Conservation (phyloP, 2,797 vertebrate genomes). For the Sebastes cheni region DNA sequence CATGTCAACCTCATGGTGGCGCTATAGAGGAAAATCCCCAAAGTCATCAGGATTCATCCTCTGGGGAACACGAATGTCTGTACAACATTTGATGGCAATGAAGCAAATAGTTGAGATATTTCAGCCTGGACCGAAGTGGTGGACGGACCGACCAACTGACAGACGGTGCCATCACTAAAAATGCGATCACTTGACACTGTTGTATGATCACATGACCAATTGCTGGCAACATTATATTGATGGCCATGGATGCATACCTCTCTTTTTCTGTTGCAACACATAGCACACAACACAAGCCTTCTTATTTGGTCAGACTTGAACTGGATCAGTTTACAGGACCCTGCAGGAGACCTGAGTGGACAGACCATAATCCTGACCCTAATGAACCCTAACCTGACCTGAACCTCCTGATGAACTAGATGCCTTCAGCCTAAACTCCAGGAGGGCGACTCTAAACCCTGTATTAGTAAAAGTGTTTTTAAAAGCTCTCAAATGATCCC, state of each 20-base stretch:
- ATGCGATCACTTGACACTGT: background rate
- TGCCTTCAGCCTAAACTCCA: background rate
- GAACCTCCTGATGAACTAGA: background rate
- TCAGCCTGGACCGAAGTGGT: background rate
- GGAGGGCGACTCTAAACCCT: background rate
- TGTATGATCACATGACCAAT: background rate
- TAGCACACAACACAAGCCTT: background rate
- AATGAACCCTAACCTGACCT: constrained; percentile 32
- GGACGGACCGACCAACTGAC: background rate
- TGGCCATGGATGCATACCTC: no score
- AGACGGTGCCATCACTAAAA: background rate
- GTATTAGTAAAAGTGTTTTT: background rate
- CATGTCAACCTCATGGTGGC: no score
- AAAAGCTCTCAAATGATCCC: background rate
- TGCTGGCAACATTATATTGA: background rate
- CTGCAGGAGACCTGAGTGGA: constrained; percentile 7
- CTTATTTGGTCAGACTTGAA: background rate
- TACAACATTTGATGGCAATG: no score
- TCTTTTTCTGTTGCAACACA: background rate
- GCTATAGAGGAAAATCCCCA: no score
- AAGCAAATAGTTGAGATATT: no score
- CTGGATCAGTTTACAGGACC: constrained; percentile 23
- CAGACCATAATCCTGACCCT: constrained; percentile 32
- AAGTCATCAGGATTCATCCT: no score
- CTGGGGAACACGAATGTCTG: no score